Base-by-base conservation (phyloP, 2,888 invertebrate species). In the Ennomos erosarius region DNA sequence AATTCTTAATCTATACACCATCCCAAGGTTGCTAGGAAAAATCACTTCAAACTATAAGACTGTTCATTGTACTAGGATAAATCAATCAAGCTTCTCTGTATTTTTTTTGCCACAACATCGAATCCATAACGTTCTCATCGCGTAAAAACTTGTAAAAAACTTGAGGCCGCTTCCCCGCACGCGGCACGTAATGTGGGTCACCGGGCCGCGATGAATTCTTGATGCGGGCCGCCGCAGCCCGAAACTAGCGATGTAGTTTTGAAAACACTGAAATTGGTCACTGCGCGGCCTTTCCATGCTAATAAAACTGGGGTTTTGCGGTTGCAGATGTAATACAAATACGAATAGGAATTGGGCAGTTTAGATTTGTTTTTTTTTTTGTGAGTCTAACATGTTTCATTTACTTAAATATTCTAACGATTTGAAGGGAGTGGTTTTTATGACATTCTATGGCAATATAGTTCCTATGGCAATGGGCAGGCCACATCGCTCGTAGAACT, bases 151-250 rank as follows among this genome's bases (percentile, higher is more conserved):
- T 26, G 56, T 35, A 35, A 39, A 56, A 37, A 45, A 50, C 50
- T 56, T 45, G 39, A 10, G n/a, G 6, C 45, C 39, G 40, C 33
- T 9, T 6, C 3, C 49, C 1, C 35, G 10, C 12, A 33, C 38
- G 13, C 26, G 26, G 1, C 50, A 11, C 9, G 34, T 36, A 10
- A 66, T 64, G 59, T 66, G 49, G 68, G 68, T 68, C 64, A 68
- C 45, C 54, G 37, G 64, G 54, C 34, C 59, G 55, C 62, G 49
- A 61, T 68, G 68, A 68, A 68, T 68, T 61, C 46, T 66, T 68
- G 64, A 68, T 64, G 60, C 58, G 33, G 43, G 42, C 39, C 44
- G 40, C 42, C 60, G 62, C 40, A 10, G 16, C 49, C 49, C 40
- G 26, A 49, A 49, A 49, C 49, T 38, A 26, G 54, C 55, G 37